Conservation (phyloP, 2,113 vertebrate genomes). For the Channa maculata region DNA sequence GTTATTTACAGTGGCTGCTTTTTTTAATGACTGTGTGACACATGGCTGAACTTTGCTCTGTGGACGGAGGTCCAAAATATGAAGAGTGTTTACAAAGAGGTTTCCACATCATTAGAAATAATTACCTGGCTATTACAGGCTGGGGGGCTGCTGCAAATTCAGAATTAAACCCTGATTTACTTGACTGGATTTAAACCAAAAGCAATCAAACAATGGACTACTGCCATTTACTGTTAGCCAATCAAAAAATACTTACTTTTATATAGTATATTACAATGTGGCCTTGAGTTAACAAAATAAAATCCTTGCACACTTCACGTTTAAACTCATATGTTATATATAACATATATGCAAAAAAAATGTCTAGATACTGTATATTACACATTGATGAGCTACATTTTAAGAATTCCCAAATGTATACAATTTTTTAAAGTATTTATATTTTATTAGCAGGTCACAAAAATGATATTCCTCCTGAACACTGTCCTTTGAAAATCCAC, state of each 20-base stretch:
- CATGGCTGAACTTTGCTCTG: constrained; percentile 55
- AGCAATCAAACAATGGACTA: constrained; percentile 39
- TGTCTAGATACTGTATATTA: too few relatives aligned
- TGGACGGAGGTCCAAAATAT: constrained; percentile 40
- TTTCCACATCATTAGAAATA: constrained; percentile 68
- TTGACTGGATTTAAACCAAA: constrained; percentile 48
- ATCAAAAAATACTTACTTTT: too few relatives aligned
- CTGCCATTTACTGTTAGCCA: not conserved
- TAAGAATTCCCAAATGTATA: too few relatives aligned
- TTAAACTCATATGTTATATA: too few relatives aligned
- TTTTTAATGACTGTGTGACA: constrained; percentile 32
- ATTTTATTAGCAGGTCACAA: not conserved
- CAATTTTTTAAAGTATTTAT: not conserved
- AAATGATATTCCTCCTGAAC: not conserved
- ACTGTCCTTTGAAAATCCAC: constrained; percentile 3
- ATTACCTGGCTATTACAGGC: constrained; percentile 52
- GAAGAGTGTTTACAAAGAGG: constrained; percentile 51
- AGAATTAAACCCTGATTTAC: constrained; percentile 42
- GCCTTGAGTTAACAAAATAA: too few relatives aligned
- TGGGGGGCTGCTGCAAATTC: constrained; percentile 32
- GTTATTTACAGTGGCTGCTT: constrained; percentile 35
- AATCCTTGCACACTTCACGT: too few relatives aligned
- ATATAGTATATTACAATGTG: too few relatives aligned
- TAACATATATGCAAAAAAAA: too few relatives aligned
- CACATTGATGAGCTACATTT: not conserved